Conservation (phyloP, 2,113 vertebrate species). For the Procavia capensis region DNA sequence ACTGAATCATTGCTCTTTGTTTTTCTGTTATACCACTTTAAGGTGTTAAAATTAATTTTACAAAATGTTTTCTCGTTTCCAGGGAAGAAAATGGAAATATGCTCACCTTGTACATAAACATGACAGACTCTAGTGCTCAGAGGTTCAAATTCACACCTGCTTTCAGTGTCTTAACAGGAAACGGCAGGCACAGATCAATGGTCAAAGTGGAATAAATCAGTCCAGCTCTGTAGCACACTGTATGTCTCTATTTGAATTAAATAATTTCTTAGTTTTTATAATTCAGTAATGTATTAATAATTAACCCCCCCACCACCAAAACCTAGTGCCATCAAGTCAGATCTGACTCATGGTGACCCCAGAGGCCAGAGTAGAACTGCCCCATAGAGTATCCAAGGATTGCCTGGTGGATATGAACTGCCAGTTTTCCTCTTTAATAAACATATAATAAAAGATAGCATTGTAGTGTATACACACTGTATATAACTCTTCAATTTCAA, state of each 20-base stretch:
- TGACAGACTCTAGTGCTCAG: background rate
- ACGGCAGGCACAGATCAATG: background rate
- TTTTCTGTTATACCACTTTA: background rate
- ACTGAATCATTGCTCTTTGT: background rate
- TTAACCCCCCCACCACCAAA: no score
- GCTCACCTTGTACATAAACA: background rate
- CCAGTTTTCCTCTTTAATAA: no score
- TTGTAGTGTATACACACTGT: background rate
- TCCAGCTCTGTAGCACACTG: background rate
- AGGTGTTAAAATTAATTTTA: background rate
- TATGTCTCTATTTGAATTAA: constrained; percentile 9
- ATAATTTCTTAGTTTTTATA: background rate
- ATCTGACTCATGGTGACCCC: no score
- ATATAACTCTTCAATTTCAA: background rate
- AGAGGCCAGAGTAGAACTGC: no score
- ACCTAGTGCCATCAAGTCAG: no score
- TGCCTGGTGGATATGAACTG: no score
- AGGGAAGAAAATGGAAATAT: background rate
- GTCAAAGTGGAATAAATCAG: background rate
- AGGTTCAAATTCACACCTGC: background rate
- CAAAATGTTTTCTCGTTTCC: background rate
- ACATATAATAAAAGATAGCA: constrained; percentile 22
- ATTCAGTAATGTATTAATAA: background rate
- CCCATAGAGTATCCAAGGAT: no score
- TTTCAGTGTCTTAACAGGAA: background rate